Evolutionary conservation across 1,140 invertebrate species (phyloP), one percentile per base, ranked within the genome.

Genomic region (Drosophila tani): DNA sequence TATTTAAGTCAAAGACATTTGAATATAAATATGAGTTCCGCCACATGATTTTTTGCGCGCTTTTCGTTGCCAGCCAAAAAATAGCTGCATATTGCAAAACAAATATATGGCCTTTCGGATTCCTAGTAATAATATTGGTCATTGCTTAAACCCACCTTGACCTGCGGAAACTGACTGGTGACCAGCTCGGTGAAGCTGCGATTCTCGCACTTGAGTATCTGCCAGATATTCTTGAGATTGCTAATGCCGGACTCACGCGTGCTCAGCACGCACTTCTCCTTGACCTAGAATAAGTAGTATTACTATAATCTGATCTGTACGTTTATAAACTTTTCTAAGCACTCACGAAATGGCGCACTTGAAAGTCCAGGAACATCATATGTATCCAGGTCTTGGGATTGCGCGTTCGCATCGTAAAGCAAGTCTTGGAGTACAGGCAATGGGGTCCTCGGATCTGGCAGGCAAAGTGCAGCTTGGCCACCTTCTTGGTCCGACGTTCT

Each of bases 351-450:
- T 80, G 75, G 12, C 86, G 81, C 93, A 96, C 95, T 94, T 97
- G 96, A 79, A 98, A 95, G 68, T 97, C 97, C 43, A 99, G 95
- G 93, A 99, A 98, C 97, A 99, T 99, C 17, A 99, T 94, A 94
- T 99, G 98, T 71, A 99, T 97, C 98, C 98, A 99, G 56, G 97
- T 96, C 77, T 97, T 95, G 12, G 98, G 96, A 93, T 97, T 95
- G 75, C 97, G 95, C 46, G 98, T 98, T 85, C 97, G 95, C 94
- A 98, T 95, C 3, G 95, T 96, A 93, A 98, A 99, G 88, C 96
- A 95, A 49, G 96, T 96, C 83, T 96, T 95, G 57, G 95, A 95
- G 94, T 98, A 99, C n/a, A 99, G 94, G 93, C 98, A 99, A 93
- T 98, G 96, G 68, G 96, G 95, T 15, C 96, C 96, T 86, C 96